Percentiles rank a stretch among this genome's conserved stretches.
Evolutionary conservation across 2,888 invertebrate species (phyloP).

Genomic region (Barypeithes pellucidus): DNA sequence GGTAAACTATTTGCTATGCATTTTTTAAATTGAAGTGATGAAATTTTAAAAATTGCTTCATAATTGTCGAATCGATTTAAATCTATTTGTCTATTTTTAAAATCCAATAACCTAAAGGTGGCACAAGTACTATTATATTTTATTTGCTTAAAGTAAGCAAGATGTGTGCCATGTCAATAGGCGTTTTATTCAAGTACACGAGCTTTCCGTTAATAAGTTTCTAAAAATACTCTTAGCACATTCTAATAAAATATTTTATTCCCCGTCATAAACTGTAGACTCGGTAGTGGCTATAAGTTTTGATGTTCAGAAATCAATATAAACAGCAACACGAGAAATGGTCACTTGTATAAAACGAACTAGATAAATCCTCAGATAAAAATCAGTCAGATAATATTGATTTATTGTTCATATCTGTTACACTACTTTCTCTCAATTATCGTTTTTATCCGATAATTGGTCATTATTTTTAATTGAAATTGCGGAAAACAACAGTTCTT

Average conservation of each 20-base stretch:
- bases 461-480: constrained; percentile 52
- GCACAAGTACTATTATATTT: neutral
- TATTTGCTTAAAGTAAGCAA: neutral
- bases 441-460: constrained; percentile 50
- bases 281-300: neutral
- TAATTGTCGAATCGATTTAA: no score
- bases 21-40: no score
- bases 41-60: no score
- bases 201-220: constrained; percentile 10
- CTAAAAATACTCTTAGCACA: constrained; percentile 4
- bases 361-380: constrained; percentile 43
- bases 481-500: constrained; percentile 44
- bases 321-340: constrained; percentile 15
- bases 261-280: neutral
- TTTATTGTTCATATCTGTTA: constrained; percentile 50
- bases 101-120: neutral
- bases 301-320: neutral
- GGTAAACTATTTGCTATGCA: no score
- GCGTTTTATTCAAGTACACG: constrained; percentile 1
- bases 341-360: constrained; percentile 19
- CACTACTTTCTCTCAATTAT: constrained; percentile 51
- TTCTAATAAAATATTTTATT: neutral
- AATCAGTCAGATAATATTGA: constrained; percentile 45
- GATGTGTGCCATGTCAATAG: constrained; percentile 13
- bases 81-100: neutral